These are phyloP conservation scores for Pteruthius melanotis DNA, from an alignment of 2,113 vertebrate genomes.

Conservation along the genomic window DNA sequence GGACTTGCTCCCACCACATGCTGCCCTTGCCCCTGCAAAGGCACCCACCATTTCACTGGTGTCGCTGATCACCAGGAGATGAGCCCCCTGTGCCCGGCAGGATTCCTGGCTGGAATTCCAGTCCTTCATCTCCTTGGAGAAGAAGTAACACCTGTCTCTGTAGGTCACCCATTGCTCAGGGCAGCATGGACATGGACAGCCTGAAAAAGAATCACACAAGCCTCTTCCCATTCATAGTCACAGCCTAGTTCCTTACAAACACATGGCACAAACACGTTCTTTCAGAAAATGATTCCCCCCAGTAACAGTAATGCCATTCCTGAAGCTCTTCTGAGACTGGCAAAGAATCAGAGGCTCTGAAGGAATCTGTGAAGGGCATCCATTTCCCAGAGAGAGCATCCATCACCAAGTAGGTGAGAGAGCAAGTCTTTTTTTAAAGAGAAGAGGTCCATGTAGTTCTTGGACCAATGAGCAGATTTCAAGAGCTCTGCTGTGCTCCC, in stretches of 20 bases:
- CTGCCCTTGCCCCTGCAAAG: background rate
- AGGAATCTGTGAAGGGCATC: background rate
- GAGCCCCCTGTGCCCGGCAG: background rate
- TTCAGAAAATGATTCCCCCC: background rate
- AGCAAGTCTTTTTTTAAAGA: background rate
- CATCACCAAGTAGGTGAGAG: background rate
- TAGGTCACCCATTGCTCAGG: conserved; percentile 37
- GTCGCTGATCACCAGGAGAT: background rate
- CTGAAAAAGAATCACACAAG: background rate
- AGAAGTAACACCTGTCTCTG: conserved; percentile 16
- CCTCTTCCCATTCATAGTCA: background rate
- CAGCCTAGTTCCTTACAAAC: background rate
- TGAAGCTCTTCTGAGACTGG: background rate
- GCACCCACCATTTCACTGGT: background rate
- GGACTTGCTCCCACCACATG: background rate
- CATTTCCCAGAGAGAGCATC: background rate
- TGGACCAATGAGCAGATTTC: background rate
- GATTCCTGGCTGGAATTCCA: conserved; percentile 32
- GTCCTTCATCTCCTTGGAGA: conserved; percentile 6
- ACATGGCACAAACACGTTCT: background rate
- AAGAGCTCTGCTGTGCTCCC: background rate
- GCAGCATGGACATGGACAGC: background rate
- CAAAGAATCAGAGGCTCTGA: background rate
- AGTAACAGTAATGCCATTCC: background rate
- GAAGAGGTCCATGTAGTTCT: accelerated